phyloP scores from a whole-genome alignment of 92 coral and sea anemone species.

The Phenganax subtilis region DNA sequence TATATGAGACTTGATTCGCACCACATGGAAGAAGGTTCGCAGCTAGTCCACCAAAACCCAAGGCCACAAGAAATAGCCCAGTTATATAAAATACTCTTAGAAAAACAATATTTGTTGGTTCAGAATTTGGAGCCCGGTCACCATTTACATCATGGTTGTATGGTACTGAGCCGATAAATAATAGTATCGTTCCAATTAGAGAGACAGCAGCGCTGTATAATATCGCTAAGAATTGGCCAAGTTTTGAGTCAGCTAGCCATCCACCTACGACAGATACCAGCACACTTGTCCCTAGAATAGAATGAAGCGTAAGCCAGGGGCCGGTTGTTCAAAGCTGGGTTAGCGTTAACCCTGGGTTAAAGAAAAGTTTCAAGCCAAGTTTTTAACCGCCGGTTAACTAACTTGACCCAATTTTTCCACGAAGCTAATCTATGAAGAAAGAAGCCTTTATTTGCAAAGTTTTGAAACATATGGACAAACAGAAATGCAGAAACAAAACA shows the following conservation, averaged over 20 bases:
- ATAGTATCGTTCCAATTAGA: conserved; percentile 60
- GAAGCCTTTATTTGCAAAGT: too few species aligned
- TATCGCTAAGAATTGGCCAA: conserved; percentile 70
- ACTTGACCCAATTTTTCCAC: too few species aligned
- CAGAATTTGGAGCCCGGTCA: background rate
- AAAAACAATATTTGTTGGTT: background rate
- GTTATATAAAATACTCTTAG: conserved; percentile 46
- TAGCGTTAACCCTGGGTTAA: too few species aligned
- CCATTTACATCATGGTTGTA: conserved; percentile 41
- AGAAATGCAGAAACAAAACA: too few species aligned
- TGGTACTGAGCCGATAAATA: conserved; percentile 51
- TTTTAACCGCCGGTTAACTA: too few species aligned
- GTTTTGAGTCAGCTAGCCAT: conserved; percentile 76
- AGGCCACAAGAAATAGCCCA: conserved; percentile 65
- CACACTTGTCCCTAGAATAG: conserved; percentile 68
- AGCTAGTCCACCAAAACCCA: conserved; percentile 90
- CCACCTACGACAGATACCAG: conserved; percentile 75
- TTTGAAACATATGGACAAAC: too few species aligned
- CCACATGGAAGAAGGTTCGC: conserved; percentile 94
- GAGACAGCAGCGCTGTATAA: conserved; percentile 63
- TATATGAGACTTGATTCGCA: conserved; percentile 74
- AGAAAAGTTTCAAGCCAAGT: too few species aligned
- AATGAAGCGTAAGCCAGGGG: background rate
- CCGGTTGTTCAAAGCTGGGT: too few species aligned
- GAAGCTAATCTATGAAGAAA: too few species aligned